Evolutionary conservation across 2,888 invertebrate genomes (phyloP).

Genomic region (Nebria salina): DNA sequence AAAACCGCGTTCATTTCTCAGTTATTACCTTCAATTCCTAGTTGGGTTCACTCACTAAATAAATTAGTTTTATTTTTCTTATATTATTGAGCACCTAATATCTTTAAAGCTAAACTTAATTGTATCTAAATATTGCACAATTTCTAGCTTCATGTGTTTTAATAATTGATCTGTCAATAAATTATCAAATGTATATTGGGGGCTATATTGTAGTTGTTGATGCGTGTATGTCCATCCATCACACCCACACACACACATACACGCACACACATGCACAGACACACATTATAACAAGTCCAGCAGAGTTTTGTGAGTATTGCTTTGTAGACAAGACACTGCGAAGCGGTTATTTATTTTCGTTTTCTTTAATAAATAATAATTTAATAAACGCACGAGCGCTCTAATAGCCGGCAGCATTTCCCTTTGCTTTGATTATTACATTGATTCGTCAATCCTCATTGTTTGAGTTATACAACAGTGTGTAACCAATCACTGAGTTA

Average conservation of each 20-base stretch:
- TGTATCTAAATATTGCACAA: conserved; percentile 63
- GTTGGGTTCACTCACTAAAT: conserved; percentile 46
- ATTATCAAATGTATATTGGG: conserved; percentile 8
- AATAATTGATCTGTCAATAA: conserved; percentile 29
- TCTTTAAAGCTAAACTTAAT: conserved; percentile 62
- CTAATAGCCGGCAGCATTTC: conserved; percentile 50
- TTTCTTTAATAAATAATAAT: background rate
- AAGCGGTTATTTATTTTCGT: conserved; percentile 34
- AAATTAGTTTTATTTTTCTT: conserved; percentile 44
- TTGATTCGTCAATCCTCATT: background rate
- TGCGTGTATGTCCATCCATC: conserved; percentile 6
- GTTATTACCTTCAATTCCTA: conserved; percentile 37
- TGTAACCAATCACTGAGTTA: conserved; percentile 54
- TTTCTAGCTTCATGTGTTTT: conserved; percentile 56
- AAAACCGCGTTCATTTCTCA: conserved; percentile 22
- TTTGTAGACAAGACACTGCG: conserved; percentile 54
- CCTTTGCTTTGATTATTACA: conserved; percentile 45
- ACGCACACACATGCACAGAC: conserved; percentile 31
- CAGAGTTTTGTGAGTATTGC: conserved; percentile 57
- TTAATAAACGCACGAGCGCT: conserved; percentile 53
- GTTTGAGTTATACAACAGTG: conserved; percentile 40
- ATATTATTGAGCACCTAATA: conserved; percentile 64
- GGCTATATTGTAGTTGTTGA: conserved; percentile 10
- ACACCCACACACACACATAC: background rate
- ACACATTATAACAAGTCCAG: background rate